A percentile compares a stretch with the other conserved stretches of the same genome.
Evolutionary conservation across 2,113 vertebrate genomes (phyloP).

Genomic region (Heterotis niloticus): DNA sequence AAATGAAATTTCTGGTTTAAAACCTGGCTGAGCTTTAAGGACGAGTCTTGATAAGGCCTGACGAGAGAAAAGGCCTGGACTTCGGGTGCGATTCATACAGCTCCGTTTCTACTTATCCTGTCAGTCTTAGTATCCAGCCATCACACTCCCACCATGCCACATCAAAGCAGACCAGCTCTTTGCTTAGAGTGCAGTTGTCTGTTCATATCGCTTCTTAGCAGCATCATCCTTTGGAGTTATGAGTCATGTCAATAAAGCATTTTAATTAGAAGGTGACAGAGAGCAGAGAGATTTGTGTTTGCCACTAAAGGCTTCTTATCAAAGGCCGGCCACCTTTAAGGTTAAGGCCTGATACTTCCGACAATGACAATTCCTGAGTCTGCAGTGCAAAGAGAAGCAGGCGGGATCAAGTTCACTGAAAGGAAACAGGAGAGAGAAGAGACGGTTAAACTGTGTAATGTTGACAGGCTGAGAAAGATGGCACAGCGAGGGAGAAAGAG

Average conservation of each 20-base stretch:
- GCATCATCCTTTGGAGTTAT: background rate
- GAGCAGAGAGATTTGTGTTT: background rate
- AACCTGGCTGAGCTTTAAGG: background rate
- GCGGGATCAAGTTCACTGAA: too few relatives aligned
- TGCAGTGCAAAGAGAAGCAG: background rate
- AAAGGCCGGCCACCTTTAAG: background rate
- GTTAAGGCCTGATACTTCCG: background rate
- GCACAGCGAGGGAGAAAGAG: background rate
- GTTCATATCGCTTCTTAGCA: background rate
- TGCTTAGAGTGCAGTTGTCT: slow-evolving; percentile 1
- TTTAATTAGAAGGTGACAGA: slow-evolving; percentile 6
- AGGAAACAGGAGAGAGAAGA: background rate
- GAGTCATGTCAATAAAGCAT: slow-evolving; percentile 7
- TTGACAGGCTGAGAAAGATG: background rate
- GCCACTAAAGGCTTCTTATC: background rate
- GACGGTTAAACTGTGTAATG: background rate
- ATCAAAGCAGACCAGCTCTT: background rate
- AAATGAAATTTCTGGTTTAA: too few relatives aligned
- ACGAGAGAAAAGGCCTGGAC: too few relatives aligned
- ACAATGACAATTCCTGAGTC: background rate
- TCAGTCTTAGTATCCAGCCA: background rate
- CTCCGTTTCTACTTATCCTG: background rate
- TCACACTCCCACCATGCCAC: background rate
- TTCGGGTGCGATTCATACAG: background rate
- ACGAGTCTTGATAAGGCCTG: too few relatives aligned